Evolutionary conservation across 2,113 vertebrate species (phyloP).

Genomic region (Sylvia atricapilla): DNA sequence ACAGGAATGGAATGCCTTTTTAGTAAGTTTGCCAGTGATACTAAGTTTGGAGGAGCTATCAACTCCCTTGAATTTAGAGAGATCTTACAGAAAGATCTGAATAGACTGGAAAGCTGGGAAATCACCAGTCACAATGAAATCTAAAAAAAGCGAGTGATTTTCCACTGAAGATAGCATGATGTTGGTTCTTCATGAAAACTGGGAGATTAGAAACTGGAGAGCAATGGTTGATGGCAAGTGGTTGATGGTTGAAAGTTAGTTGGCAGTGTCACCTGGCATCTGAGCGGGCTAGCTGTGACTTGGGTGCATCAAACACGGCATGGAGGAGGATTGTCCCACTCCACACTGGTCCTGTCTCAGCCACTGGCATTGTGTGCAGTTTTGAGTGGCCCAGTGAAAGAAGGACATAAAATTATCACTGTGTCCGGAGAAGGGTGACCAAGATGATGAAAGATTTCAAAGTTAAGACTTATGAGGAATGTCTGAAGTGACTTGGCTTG

Average conservation of each 20-base stretch:
- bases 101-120: neutral
- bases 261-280: neutral
- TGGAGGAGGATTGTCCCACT: neutral
- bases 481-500: neutral
- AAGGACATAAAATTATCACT: neutral
- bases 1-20: neutral
- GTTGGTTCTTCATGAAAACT: neutral
- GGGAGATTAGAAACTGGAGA: neutral
- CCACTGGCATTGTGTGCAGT: fast-evolving
- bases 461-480: neutral
- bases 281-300: too few relatives aligned
- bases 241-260: neutral
- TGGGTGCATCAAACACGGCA: neutral
- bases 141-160: neutral
- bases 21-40: neutral
- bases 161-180: neutral
- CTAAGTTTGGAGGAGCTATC: neutral
- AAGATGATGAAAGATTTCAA: neutral
- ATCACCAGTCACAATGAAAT: neutral
- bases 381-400: neutral
- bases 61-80: neutral
- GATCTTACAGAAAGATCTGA: neutral
- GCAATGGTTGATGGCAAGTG: neutral
- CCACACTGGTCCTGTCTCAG: neutral
- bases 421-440: neutral